Percentiles rank a stretch among this genome's conserved stretches.
phyloP scores from a whole-genome alignment of 2,888 invertebrate species.

The Acheta domesticus region DNA sequence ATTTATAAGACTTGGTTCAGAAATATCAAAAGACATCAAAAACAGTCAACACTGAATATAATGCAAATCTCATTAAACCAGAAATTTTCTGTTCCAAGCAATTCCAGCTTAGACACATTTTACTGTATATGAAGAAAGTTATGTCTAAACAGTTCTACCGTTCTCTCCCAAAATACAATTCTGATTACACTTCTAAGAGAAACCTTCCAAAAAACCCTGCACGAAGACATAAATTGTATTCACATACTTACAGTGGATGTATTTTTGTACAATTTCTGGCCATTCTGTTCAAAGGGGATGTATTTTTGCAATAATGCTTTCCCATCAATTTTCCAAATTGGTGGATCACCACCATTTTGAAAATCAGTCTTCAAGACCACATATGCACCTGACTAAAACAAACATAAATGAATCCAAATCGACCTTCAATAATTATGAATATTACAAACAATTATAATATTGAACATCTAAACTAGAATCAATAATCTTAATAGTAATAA shows the following conservation, averaged over 20 bases:
- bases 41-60: no score
- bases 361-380: slow-evolving; percentile 63
- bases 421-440: background rate
- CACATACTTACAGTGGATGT: slow-evolving; percentile 57
- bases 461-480: background rate
- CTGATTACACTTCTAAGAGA: no score
- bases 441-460: background rate
- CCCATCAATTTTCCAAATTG: slow-evolving; percentile 67
- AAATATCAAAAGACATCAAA: no score
- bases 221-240: background rate
- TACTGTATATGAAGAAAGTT: no score
- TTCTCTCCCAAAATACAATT: no score
- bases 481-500: no score
- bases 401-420: background rate
- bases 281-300: slow-evolving; percentile 60
- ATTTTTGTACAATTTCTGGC: slow-evolving; percentile 57
- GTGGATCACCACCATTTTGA: slow-evolving; percentile 59
- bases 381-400: slow-evolving; percentile 60
- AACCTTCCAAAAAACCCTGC: no score
- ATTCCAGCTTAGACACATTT: no score
- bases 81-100: no score
- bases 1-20: no score
- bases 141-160: no score
- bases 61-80: no score
- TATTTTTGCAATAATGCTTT: slow-evolving; percentile 65